Base-by-base conservation (phyloP, 92 coral and sea anemone species). In the Isaurus tuberculatus region DNA sequence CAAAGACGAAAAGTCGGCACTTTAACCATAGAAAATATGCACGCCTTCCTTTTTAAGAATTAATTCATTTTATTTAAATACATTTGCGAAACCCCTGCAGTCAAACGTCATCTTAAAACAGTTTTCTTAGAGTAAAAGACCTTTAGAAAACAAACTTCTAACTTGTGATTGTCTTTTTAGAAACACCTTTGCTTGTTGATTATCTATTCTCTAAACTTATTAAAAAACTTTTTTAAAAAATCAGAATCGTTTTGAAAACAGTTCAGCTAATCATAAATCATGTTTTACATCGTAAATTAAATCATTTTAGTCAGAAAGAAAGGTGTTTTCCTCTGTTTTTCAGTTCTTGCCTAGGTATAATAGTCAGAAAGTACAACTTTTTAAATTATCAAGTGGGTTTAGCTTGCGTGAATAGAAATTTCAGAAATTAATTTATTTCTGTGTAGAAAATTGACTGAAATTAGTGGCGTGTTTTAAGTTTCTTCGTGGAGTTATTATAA, bases 1-100 rank as follows among this genome's bases (percentile, higher is more conserved):
- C 64, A 77, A 9, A 33, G 82, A 57, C 82, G 31, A 34, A 11
- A 23, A 13, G 82, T 77, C 82, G 57, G 46, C 46, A 33, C 49
- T 14, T 2, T 26, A 34, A 20, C 82, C 48, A 7, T 25, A 77
- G 22, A 43, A 77, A 22, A 58, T 23, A 30, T 34, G 66, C 25
- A 46, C 23, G 61, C 16, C 69, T 34, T 58, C 36, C 13, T 20
- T 57, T 75, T 63, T 19, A 22, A n/a, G 14, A 49, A 16, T 26
- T 23, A 16, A 2, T 17, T 8, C 16, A 34, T 5, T 16, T 19
- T 74, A 20, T 16, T 11, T 31, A 44, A 44, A 44, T 44, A 16
- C 20, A 28, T 25, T 15, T 20, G 67, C 17, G n/a, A 28, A 40
- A 6, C 46, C 46, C 46, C 46, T 40, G 46, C 46, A 40, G 46